Evolutionary conservation across 2,888 invertebrate genomes (phyloP).

Genomic region (Clanis bilineata): DNA sequence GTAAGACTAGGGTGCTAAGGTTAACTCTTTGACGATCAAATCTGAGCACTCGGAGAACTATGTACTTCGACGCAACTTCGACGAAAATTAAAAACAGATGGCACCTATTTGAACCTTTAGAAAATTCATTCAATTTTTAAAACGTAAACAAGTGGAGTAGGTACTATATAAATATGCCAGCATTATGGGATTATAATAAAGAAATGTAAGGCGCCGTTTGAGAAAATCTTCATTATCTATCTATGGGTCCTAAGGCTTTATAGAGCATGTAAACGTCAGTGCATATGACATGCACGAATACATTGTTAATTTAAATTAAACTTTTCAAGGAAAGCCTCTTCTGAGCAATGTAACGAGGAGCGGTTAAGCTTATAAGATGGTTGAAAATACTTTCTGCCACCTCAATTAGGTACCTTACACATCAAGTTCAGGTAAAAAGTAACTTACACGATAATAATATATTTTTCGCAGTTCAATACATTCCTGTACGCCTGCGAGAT

Average conservation of each 20-base stretch:
- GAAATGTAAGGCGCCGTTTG: neutral
- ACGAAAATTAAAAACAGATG: conserved; percentile 4
- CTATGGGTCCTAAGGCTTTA: neutral
- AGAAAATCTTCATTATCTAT: neutral
- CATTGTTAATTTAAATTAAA: too few species aligned
- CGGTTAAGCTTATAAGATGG: neutral
- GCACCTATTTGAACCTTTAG: conserved; percentile 5
- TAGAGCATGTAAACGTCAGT: neutral
- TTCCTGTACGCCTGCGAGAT: conserved; percentile 24
- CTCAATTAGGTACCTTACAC: neutral
- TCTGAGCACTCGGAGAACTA: neutral
- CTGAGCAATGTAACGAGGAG: neutral
- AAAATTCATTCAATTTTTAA: neutral
- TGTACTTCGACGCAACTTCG: neutral
- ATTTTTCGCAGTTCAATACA: conserved; percentile 22
- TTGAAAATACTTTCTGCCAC: neutral
- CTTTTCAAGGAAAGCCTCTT: neutral
- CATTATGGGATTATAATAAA: neutral
- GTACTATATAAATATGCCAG: neutral
- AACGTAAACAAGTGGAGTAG: neutral
- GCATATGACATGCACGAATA: neutral
- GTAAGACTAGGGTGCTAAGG: neutral
- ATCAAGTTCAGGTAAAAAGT: conserved; percentile 4
- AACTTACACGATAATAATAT: conserved; percentile 15
- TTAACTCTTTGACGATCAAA: neutral